Conservation (phyloP, 2,113 vertebrate genomes). For the Oxygymnocypris stewartii region DNA sequence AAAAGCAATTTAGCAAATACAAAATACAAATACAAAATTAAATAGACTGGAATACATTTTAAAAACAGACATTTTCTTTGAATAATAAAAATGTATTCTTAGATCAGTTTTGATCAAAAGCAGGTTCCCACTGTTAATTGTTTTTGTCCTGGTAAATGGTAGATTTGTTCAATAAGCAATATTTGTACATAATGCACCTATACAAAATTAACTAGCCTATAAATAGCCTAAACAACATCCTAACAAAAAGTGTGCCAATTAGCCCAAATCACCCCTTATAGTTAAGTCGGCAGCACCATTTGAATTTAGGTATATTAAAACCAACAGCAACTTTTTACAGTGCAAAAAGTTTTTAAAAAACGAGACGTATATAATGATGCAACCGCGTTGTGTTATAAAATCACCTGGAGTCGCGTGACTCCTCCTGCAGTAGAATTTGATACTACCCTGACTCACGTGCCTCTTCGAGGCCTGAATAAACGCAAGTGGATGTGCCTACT, state of each 20-base stretch:
- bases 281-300: not conserved
- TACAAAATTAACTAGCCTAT: not conserved
- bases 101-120: not conserved
- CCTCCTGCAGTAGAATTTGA: not conserved
- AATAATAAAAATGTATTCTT: not conserved
- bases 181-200: not conserved
- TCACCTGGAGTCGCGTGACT: slow-evolving; percentile 8
- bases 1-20: not conserved
- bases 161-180: not conserved
- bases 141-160: not conserved
- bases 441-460: slow-evolving; percentile 13
- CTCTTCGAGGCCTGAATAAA: slow-evolving; percentile 16
- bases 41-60: not conserved
- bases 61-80: not conserved
- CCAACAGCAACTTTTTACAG: not conserved
- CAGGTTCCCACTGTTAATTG: not conserved
- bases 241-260: not conserved
- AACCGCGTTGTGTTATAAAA: not conserved
- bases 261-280: not conserved
- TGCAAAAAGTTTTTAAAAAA: not conserved
- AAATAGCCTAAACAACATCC: not conserved
- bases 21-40: not conserved
- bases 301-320: not conserved
- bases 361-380: not conserved
- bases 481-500: not conserved